These are phyloP conservation scores for Chanos chanos DNA, from an alignment of 2,797 vertebrate species.

Conservation along the genomic window DNA sequence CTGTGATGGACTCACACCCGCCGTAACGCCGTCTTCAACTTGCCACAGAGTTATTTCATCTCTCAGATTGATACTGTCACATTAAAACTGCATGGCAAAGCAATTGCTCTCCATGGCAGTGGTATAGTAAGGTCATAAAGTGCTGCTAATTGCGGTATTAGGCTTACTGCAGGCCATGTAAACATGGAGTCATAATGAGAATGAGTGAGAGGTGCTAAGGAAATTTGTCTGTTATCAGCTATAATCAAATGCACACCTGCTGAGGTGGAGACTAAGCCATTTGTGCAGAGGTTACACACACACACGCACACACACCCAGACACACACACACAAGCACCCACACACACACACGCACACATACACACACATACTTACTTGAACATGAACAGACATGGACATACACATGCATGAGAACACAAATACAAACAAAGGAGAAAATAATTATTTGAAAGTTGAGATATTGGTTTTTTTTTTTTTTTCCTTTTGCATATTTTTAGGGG, in stretches of 20 bases:
- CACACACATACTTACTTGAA: neutral
- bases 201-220: no score
- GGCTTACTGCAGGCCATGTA: no score
- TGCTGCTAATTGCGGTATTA: no score
- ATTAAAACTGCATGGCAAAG: slow-evolving; percentile 33
- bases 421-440: no score
- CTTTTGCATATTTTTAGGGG: no score
- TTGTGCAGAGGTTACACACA: neutral
- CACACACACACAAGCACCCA: no score
- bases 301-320: no score
- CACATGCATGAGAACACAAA: neutral
- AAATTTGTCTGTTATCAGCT: no score
- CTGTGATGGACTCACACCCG: slow-evolving; percentile 22
- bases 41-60: neutral
- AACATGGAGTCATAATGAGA: no score
- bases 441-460: no score
- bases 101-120: slow-evolving; percentile 13
- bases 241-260: slow-evolving; percentile 25
- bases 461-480: neutral
- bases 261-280: slow-evolving; percentile 14
- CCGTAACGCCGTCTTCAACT: neutral
- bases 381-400: slow-evolving; percentile 7
- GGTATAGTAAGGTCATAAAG: no score
- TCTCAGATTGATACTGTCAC: slow-evolving; percentile 41
- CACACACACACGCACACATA: neutral